Conservation (phyloP, 2,797 vertebrate genomes). For the Leuciscus waleckii region DNA sequence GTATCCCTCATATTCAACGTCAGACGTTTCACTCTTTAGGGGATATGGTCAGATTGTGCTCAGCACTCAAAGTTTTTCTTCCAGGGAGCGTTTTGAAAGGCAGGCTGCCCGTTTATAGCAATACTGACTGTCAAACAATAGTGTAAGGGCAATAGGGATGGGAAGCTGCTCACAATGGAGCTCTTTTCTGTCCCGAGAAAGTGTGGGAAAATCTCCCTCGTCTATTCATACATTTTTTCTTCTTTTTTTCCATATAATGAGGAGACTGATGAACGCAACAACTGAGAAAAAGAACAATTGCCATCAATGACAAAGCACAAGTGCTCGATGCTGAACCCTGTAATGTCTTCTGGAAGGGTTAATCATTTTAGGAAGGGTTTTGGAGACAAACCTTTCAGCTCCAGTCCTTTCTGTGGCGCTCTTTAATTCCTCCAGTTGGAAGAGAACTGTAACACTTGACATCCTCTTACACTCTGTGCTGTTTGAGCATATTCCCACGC, state of each 20-base stretch:
- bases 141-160: conserved; percentile 75
- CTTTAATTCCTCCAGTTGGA: conserved; percentile 79
- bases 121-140: conserved; percentile 93
- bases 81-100: conserved; percentile 88
- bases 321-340: conserved; percentile 88
- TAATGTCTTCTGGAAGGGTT: conserved; percentile 93
- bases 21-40: conserved; percentile 85
- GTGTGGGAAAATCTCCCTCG: conserved; percentile 99
- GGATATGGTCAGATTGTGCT: conserved; percentile 87
- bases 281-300: conserved; percentile 98
- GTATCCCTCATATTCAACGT: conserved; percentile 48
- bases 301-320: conserved; percentile 88
- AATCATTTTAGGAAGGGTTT: conserved; percentile 87
- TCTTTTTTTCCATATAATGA: conserved; percentile 86
- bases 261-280: conserved; percentile 97
- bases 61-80: conserved; percentile 76
- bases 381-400: conserved; percentile 90
- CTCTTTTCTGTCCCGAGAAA: conserved; percentile 97
- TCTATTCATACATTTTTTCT: conserved; percentile 99
- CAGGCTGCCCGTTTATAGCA: conserved; percentile 95
- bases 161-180: conserved; percentile 89
- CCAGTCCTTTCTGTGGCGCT: conserved; percentile 81
- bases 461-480: conserved; percentile 80
- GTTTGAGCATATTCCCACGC: conserved; percentile 81
- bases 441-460: conserved; percentile 89